These are phyloP conservation scores for Nysson spinosus DNA, from an alignment of 2,888 invertebrate genomes.

Conservation along the genomic window DNA sequence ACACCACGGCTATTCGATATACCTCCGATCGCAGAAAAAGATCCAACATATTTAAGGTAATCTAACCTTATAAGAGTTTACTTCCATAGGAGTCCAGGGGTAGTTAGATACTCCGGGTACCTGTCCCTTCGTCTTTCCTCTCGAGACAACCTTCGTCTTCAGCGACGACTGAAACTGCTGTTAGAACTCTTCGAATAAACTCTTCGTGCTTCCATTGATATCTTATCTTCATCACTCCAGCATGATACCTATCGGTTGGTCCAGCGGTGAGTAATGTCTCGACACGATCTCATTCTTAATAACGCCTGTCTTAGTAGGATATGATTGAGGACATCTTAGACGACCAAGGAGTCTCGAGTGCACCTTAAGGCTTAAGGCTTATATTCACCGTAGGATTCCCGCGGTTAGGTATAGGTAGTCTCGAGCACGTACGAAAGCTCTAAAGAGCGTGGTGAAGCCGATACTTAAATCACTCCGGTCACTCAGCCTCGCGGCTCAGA, in stretches of 20 bases:
- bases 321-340: too few species aligned
- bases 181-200: constrained; percentile 15
- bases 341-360: constrained; percentile 1
- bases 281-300: too few species aligned
- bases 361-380: constrained; percentile 33
- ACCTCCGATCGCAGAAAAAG: constrained; percentile 19
- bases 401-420: constrained; percentile 18
- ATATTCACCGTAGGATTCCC: constrained; percentile 24
- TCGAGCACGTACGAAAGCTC: constrained; percentile 61
- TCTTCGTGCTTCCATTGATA: too few species aligned
- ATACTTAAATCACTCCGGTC: constrained; percentile 75
- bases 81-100: constrained; percentile 20
- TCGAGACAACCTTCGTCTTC: constrained; percentile 5
- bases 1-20: background rate
- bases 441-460: constrained; percentile 66
- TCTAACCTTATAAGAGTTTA: constrained; percentile 34
- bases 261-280: too few species aligned
- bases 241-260: too few species aligned
- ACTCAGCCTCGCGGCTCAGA: constrained; percentile 75
- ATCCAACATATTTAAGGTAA: constrained; percentile 28
- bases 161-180: constrained; percentile 16
- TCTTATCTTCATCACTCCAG: too few species aligned
- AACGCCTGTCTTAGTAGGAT: too few species aligned
- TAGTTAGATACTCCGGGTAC: constrained; percentile 18
- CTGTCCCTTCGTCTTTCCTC: constrained; percentile 13